Evolutionary conservation across 1,140 invertebrate species (phyloP).

Genomic region (Meteorus sp.): DNA sequence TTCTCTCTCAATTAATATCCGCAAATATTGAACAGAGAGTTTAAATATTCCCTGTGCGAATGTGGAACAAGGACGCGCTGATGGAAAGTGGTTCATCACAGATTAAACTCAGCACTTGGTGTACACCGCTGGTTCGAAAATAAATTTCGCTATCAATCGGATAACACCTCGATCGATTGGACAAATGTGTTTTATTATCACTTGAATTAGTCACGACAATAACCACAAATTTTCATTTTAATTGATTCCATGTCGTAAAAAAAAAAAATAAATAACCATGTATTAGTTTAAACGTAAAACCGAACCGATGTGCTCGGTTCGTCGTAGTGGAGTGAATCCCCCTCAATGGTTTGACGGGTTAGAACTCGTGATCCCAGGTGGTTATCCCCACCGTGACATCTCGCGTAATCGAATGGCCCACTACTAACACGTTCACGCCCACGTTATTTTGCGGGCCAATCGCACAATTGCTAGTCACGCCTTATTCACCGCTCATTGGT

Average conservation of each 20-base stretch:
- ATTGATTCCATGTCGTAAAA: not conserved
- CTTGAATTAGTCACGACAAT: too few relatives aligned
- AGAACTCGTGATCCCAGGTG: constrained; percentile 42
- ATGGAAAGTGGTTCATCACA: too few relatives aligned
- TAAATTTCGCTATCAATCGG: too few relatives aligned
- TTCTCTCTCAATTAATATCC: too few relatives aligned
- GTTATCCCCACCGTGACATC: constrained; percentile 36
- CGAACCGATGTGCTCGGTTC: constrained; percentile 36
- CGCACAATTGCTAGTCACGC: constrained; percentile 31
- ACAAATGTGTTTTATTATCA: too few relatives aligned
- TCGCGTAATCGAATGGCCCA: constrained; percentile 29
- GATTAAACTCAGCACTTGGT: too few relatives aligned
- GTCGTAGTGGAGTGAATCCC: constrained; percentile 41
- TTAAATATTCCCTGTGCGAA: too few relatives aligned
- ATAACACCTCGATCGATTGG: too few relatives aligned
- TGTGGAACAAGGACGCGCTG: too few relatives aligned
- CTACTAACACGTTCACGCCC: constrained; percentile 28
- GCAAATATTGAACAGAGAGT: too few relatives aligned
- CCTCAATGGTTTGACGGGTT: constrained; percentile 36
- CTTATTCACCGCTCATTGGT: constrained; percentile 42
- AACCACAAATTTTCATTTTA: constrained; percentile 1
- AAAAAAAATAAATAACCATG: constrained; percentile 24
- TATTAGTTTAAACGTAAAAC: not conserved
- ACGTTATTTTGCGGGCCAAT: constrained; percentile 34
- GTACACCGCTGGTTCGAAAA: too few relatives aligned